These are phyloP conservation scores for Whitmania pigra DNA, from an alignment of 1,140 invertebrate species.

Conservation along the genomic window DNA sequence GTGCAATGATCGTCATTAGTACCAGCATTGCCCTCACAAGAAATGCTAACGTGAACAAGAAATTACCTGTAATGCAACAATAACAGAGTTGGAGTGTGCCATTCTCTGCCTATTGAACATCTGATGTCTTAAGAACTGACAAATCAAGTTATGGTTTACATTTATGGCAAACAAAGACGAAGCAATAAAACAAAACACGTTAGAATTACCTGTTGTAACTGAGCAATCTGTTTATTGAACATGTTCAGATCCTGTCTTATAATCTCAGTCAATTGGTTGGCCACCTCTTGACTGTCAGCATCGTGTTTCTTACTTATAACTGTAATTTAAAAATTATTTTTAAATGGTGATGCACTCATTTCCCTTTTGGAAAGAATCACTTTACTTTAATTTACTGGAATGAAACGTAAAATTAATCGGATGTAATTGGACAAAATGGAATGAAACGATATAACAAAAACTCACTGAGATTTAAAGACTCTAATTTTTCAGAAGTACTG, in stretches of 20 bases:
- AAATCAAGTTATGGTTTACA: background rate
- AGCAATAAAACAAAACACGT: background rate
- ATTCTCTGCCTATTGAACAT: slow-evolving; percentile 59
- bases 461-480: slow-evolving; percentile 86
- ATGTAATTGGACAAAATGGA: slow-evolving; percentile 51
- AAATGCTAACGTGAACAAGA: background rate
- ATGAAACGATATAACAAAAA: slow-evolving; percentile 37
- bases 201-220: slow-evolving; percentile 40
- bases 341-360: too few species aligned
- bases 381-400: too few species aligned
- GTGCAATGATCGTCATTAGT: background rate
- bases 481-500: slow-evolving; percentile 87
- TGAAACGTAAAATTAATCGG: too few species aligned
- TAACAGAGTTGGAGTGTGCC: slow-evolving; percentile 89
- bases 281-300: slow-evolving; percentile 68
- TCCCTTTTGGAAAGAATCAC: too few species aligned
- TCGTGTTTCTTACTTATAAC: slow-evolving; percentile 61
- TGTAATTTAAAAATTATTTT: too few species aligned
- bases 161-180: background rate
- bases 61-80: slow-evolving; percentile 38
- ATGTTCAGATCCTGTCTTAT: slow-evolving; percentile 90
- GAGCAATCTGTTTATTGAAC: slow-evolving; percentile 87
- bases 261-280: slow-evolving; percentile 91
- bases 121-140: slow-evolving; percentile 41
- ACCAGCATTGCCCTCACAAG: background rate